These are phyloP conservation scores for Gambusia yucatana DNA, from an alignment of 2,797 vertebrate genomes.

Conservation along the genomic window DNA sequence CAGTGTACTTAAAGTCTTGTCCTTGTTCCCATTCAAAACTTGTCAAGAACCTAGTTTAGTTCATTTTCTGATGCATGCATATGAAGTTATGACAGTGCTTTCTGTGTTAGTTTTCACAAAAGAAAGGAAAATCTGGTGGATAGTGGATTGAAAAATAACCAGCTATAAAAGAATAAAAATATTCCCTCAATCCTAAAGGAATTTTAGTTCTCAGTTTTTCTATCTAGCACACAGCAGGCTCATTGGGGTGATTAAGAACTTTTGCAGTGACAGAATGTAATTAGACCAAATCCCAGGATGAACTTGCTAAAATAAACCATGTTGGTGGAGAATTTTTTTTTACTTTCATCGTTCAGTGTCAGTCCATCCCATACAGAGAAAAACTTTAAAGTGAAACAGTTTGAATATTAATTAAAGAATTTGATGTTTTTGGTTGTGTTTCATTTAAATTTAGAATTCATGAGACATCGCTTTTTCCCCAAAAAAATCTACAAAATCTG, in stretches of 20 bases:
- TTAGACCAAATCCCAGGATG: constrained; percentile 62
- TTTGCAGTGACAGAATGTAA: constrained; percentile 59
- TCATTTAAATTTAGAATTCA: not conserved
- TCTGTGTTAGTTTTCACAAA: not conserved
- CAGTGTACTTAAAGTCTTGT: not conserved
- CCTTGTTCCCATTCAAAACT: not conserved
- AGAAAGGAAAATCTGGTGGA: not conserved
- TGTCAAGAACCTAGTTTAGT: constrained; percentile 43
- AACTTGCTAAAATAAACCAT: constrained; percentile 40
- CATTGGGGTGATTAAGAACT: constrained; percentile 64
- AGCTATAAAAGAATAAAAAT: constrained; percentile 5
- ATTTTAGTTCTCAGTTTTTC: constrained; percentile 37
- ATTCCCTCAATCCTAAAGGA: constrained; percentile 20
- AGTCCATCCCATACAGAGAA: constrained; percentile 12
- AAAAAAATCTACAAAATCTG: not conserved
- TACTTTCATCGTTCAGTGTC: constrained; percentile 13
- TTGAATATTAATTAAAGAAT: not conserved
- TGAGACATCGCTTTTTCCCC: not conserved
- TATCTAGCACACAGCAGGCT: constrained; percentile 30
- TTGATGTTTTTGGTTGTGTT: not conserved
- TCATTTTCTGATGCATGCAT: constrained; percentile 45
- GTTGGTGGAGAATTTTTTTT: constrained; percentile 24
- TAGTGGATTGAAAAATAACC: not conserved
- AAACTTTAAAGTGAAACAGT: constrained; percentile 14
- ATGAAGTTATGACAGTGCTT: constrained; percentile 44